Evolutionary conservation across 2,888 invertebrate species (phyloP), one percentile per base, ranked within the genome.

Genomic region (Nephrotoma appendiculata): DNA sequence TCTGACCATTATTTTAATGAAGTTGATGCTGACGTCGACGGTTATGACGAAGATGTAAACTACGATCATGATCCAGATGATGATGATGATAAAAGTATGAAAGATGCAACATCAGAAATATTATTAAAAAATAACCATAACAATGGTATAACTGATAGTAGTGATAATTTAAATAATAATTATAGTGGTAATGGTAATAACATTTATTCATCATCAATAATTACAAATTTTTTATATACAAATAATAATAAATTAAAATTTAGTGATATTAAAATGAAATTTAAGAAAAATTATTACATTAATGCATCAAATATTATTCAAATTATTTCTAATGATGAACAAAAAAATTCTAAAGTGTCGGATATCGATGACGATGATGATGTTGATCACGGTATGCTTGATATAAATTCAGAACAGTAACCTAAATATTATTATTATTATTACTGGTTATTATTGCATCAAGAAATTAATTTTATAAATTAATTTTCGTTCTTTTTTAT

Each of bases 161-260:
- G 11, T 41, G 41, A 83, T 83, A 83, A 83, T 41, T 9, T 41
- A 41, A 83, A 83, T 83, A 83, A 83, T 83, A 83, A 83, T 84
- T 12, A 43, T 84, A 84, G 43, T 84, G 15, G 15, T 84, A 42
- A 84, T 84, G 41, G 15, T 42, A 84, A 42, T n/a, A 84, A 84
- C n/a, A 42, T 15, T 42, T 15, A 42, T 84, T 84, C 84, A 84
- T 84, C 84, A 84, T 84, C 84, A 15, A 43, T 84, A 84, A 84
- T 84, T 84, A 84, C 43, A 15, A 84, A 84, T 42, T 42, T 42
- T 84, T 71, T 71, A 71, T 84, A 84, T 84, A 84, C 41, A 84
- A 84, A 84, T 84, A 42, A 41, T 84, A 84, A 42, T 84, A 84
- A 84, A 84, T 84, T 84, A 42, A 84, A 84, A 71, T 71, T 71